phyloP scores from a whole-genome alignment of 2,888 invertebrate genomes.

The Pheosia gnoma region DNA sequence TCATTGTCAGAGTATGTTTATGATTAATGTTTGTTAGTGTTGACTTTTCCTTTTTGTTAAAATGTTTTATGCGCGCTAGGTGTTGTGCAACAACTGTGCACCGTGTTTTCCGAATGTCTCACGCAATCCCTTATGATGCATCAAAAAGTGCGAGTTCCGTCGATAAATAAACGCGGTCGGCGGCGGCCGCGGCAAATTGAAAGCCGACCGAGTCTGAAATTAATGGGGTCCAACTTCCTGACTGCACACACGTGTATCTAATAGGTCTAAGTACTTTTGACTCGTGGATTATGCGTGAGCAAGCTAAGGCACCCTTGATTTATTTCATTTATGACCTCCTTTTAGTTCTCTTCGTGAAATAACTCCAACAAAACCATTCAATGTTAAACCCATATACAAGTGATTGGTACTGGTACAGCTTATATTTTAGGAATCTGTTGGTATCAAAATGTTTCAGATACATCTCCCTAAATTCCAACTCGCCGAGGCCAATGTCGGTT shows the following conservation, averaged over 20 bases:
- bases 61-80: no score
- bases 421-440: no score
- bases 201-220: conserved; percentile 80
- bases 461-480: conserved; percentile 6
- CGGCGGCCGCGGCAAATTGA: conserved; percentile 73
- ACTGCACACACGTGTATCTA: conserved; percentile 49
- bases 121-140: conserved; percentile 16
- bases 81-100: no score
- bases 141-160: conserved; percentile 47
- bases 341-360: no score
- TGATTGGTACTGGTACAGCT: no score
- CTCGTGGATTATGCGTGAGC: not conserved
- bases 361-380: no score
- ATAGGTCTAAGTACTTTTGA: conserved; percentile 10
- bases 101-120: conserved; percentile 9
- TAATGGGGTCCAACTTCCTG: conserved; percentile 74
- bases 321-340: no score
- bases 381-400: no score
- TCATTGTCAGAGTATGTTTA: not conserved
- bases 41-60: no score
- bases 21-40: no score
- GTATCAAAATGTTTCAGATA: conserved; percentile 6
- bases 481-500: conserved; percentile 16
- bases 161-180: conserved; percentile 65
- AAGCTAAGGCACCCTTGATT: not conserved